Base-by-base conservation (phyloP, 2,888 invertebrate species). In the Conops quadrifasciatus region DNA sequence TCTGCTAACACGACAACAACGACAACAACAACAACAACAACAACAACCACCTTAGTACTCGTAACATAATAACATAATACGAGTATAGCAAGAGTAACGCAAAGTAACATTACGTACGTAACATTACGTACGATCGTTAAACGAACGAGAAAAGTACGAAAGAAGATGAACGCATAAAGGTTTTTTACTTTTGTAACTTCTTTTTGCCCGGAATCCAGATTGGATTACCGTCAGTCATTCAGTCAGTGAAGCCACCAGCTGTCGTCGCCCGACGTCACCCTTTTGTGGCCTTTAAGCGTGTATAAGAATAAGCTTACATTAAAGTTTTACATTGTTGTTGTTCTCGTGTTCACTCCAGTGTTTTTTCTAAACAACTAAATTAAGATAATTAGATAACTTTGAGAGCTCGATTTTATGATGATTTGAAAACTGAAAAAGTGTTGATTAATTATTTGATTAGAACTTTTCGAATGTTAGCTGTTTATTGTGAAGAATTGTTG, bases 1-100 rank as follows among this genome's bases (percentile, higher is more conserved):
- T 66, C 36, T 36, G 66, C 51, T 53, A 53, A 56, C 56, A 21
- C 36, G 21, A 36, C 21, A 36, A n/a, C 36, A 66, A 60, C 21
- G 19, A n/a, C 24, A 71, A 4, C 45, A 24, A n/a, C 47, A 59
- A 0, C 47, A 13, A 5, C 64, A 49, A 65, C 36, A n/a, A 59
- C 4, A 70, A 21, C 53, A 67, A 19, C 24, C n/a, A 53, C 53
- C 19, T 53, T 24, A 19, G 49, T 19, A 49, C 49, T 19, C 9
- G 36, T 36, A 36, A 36, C 36, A 36, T 36, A 7, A 36, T 36
- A 36, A 36, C 9, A 36, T 36, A 36, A 36, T 36, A 7, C 4
- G 36, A 36, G 36, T 36, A 49, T 49, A 49, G 49, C 16, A 49
- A 49, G 49, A 49, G 49, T n/a, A 16, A 49, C 16, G 7, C 4